Base-by-base conservation (phyloP, 2,797 vertebrate genomes). In the Aphelocoma californica region DNA sequence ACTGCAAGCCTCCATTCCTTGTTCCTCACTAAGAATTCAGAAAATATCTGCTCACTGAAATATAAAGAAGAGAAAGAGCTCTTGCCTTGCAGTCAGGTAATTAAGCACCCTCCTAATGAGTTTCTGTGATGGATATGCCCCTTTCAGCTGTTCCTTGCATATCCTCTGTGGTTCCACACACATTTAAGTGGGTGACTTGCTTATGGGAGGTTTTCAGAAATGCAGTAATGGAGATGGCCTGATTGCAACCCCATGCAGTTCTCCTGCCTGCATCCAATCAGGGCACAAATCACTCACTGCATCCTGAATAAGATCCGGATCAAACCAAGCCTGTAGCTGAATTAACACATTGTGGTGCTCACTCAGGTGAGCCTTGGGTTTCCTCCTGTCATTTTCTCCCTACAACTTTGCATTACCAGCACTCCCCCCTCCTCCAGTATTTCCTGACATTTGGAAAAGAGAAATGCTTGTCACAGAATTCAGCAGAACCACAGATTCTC, bases 171-270 rank as follows among this genome's bases (percentile, higher is more conserved):
- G 8, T n/a, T 42, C 12, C 14, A 53, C 7, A n/a, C 7, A 7
- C 10, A 9, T 47, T 42, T 31, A 23, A 25, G 16, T 44, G 36
- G 7, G 10, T 38, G 7, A 47, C 4, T 75, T 71, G 7, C 36
- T 88, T 8, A 9, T 34, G 13, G 71, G 23, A 38, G 26, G 5
- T 17, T 73, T 83, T 65, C 42, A 77, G 38, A 62, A 61, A 38
- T 44, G 13, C 26, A 85, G 0, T 28, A 5, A 42, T 38, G 31
- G 57, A 38, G 51, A 23, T 36, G 0, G 36, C 16, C 2, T 26
- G 4, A 84, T 34, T 12, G 21, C 11, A 79, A 8, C 4, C 15
- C 14, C 23, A 31, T 0, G 0, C 2, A 18, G 2, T 24, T 29
- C 24, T 78, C 45, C 31, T 57, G 70, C 58, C 65, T 4, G 1